A percentile compares a stretch with the other conserved stretches of the same genome.
Evolutionary conservation across 2,113 vertebrate species (phyloP).

Genomic region (Pseudorhombus dupliciocellatus): DNA sequence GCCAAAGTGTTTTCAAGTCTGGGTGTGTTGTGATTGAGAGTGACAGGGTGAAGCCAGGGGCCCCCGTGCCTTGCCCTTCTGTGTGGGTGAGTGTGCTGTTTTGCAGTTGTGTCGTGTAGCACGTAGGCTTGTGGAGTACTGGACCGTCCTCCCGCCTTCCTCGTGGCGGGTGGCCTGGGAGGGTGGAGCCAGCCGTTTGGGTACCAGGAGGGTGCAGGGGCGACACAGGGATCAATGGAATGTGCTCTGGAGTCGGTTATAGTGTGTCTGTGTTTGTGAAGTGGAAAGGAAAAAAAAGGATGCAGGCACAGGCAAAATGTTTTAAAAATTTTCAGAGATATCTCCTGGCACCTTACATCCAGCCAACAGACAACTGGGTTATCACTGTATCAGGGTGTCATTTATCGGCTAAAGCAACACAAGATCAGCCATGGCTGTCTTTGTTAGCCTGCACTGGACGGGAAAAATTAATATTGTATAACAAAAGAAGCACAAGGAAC

Average conservation of each 20-base stretch:
- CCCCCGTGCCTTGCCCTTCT: slow-evolving; percentile 23
- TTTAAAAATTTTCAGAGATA: neutral
- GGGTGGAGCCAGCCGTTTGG: slow-evolving; percentile 44
- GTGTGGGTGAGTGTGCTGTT: slow-evolving; percentile 8
- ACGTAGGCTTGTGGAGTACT: slow-evolving; percentile 75
- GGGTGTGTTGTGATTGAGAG: slow-evolving; percentile 47
- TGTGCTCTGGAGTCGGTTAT: slow-evolving; percentile 29
- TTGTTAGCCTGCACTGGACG: slow-evolving; percentile 17
- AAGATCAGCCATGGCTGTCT: slow-evolving; percentile 15
- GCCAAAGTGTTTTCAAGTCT: slow-evolving; percentile 25
- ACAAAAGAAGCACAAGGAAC: slow-evolving; percentile 19
- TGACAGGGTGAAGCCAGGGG: slow-evolving; percentile 47
- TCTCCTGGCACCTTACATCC: neutral
- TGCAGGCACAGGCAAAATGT: neutral
- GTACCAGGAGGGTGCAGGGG: slow-evolving; percentile 51
- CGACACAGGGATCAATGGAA: slow-evolving; percentile 32
- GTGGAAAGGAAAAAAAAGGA: slow-evolving; percentile 4
- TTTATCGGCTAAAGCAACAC: slow-evolving; percentile 55
- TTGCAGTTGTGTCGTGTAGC: slow-evolving; percentile 62
- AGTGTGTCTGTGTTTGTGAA: slow-evolving; percentile 26
- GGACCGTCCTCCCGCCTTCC: slow-evolving; percentile 41
- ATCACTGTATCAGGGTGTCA: slow-evolving; percentile 44
- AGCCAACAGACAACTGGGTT: slow-evolving; percentile 26
- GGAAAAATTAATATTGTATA: slow-evolving; percentile 33
- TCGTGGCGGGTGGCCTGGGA: slow-evolving; percentile 60